These are phyloP conservation scores for Sylvilagus bachmani DNA, from an alignment of 2,113 vertebrate species.

Conservation along the genomic window DNA sequence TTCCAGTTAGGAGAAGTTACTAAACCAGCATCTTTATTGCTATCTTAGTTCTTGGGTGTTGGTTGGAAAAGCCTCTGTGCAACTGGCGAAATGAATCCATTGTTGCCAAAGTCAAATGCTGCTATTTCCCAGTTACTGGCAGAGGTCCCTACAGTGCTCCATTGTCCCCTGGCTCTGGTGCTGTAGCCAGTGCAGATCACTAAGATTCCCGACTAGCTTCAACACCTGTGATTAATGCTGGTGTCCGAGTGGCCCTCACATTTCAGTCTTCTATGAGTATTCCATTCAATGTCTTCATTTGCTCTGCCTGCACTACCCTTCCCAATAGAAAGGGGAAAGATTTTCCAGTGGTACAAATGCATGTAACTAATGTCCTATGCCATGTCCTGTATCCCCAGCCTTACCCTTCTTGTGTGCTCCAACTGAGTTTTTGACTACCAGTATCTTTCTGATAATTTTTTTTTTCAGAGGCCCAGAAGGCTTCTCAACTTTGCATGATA, in stretches of 20 bases:
- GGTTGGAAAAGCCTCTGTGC: slow-evolving; percentile 7
- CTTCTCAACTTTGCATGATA: neutral
- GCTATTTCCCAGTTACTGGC: neutral
- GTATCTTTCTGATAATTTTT: neutral
- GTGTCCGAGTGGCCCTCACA: slow-evolving; percentile 2
- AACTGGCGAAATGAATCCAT: neutral
- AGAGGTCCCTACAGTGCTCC: neutral
- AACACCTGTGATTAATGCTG: neutral
- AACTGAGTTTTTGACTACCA: neutral
- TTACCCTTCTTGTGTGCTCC: slow-evolving; percentile 17
- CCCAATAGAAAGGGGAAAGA: neutral
- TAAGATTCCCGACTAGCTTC: neutral
- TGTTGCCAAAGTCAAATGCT: slow-evolving; percentile 21
- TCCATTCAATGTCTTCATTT: neutral
- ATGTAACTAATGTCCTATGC: neutral
- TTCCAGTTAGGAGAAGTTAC: slow-evolving; percentile 39
- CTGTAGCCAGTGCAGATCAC: neutral
- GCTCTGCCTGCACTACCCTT: neutral
- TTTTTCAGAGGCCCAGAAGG: slow-evolving; percentile 30
- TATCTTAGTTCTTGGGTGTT: slow-evolving; percentile 3
- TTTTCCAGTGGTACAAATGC: slow-evolving; percentile 37
- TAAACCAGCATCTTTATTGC: slow-evolving; percentile 22
- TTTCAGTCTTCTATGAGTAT: slow-evolving; percentile 25
- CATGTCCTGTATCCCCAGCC: neutral
- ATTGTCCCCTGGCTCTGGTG: neutral